Evolutionary conservation across 2,888 invertebrate species (phyloP), one percentile per base, ranked within the genome.

Genomic region (Drosophila antonietae): DNA sequence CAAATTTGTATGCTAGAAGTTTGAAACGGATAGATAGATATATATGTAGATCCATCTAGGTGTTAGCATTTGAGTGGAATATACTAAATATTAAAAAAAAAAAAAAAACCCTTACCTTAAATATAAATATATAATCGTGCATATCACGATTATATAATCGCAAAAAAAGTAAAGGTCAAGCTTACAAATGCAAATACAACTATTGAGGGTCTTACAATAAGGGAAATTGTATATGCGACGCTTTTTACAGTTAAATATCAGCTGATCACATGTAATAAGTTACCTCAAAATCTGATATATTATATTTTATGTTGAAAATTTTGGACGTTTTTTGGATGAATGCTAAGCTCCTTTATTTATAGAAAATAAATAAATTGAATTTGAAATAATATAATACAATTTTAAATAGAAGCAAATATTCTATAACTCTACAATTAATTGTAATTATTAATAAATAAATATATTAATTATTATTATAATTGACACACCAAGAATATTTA

Each of bases 401-500:
- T 7, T 12, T 8, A 31, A 8, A 31, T 14, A 37, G 14, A 14
- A 14, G 37, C 14, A 37, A 14, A 37, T 37, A 14, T 37, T 37
- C 5, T 2, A 14, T 14, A 37, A 20, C 12, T 14, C 4, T 5
- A 2, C 37, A 37, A 37, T 2, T 12, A 35, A 12, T 35, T 35
- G 12, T 12, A 1, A 2, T 10, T 33, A 33, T 33, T 12, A 35
- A 35, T 37, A 37, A 5, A 14, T 14, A 37, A 5, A 37, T 37
- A 37, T 35, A 35, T 35, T 35, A 35, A 35, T 9, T 35, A 35
- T 35, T 35, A 37, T 37, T 6, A 37, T 2, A 15, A 20, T 20
- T 10, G 3, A 10, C 31, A 43, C 33, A 20, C 20, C 20, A 49
- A 9, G 23, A 43, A 52, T 60, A 51, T 74, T 68, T 59, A 71